Evolutionary conservation across 2,113 vertebrate genomes (phyloP), one percentile per base, ranked within the genome.

Genomic region (Gambusia affinis): DNA sequence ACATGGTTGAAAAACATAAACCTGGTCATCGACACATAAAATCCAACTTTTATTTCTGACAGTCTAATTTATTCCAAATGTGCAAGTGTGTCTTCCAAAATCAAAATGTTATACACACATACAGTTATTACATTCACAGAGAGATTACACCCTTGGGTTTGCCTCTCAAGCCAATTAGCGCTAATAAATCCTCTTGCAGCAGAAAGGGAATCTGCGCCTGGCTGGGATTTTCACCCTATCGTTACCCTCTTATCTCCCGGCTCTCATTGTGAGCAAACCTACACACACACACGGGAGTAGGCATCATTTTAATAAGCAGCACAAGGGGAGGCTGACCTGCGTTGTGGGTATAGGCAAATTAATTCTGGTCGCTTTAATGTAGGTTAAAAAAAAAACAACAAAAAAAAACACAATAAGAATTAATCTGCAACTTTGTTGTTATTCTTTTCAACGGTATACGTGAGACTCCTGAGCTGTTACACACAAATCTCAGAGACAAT

Each of bases 281-380:
- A 83, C 72, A 63, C 72, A 76, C 87, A 73, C 64, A 42, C 35
- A 35, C 64, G 75, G 82, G 80, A 83, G 72, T 67, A 37, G 76
- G 77, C 68, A 75, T 87, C 83, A 73, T 82, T 83, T 91, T 81
- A 88, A 85, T 85, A 87, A 82, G 76, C 67, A n/a, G 72, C 85
- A 47, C 82, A 84, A 60, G 76, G 71, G 51, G 74, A 86, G 70
- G 73, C 62, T 76, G 82, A 83, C 83, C 72, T 71, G 63, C 64
- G 4, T 66, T 62, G 64, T 63, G 61, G 79, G 77, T 28, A 51
- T 30, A 29, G 64, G 63, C 73, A 75, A 80, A 87, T 89, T 79
- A 39, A 86, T 84, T 86, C 60, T 62, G 62, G 37, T 73, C 51
- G 27, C 64, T 80, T 79, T 75, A 77, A 35, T 81, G 65, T 75